phyloP scores from a whole-genome alignment of 2,797 vertebrate species.

The Triplophysa bombifrons region DNA sequence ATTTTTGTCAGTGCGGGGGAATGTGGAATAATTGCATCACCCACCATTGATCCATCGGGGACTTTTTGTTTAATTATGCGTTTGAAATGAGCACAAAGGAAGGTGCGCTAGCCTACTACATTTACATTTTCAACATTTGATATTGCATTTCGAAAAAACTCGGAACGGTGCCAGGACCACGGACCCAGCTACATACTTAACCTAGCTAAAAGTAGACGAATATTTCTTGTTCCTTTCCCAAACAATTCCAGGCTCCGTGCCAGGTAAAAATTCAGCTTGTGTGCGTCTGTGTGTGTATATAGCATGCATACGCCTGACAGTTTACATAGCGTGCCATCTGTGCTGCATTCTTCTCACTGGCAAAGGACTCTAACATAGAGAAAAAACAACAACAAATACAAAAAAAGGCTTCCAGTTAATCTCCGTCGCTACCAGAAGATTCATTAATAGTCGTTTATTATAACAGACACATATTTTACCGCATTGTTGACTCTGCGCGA shows the following conservation, averaged over 20 bases:
- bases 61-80: constrained; percentile 35
- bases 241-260: constrained; percentile 56
- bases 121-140: constrained; percentile 25
- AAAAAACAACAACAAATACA: constrained; percentile 53
- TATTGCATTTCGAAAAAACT: constrained; percentile 23
- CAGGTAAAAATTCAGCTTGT: constrained; percentile 56
- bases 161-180: constrained; percentile 10
- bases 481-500: constrained; percentile 23
- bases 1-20: constrained; percentile 12
- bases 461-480: constrained; percentile 30
- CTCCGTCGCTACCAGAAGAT: constrained; percentile 43
- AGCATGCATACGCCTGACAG: constrained; percentile 57
- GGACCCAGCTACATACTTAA: constrained; percentile 42
- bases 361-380: constrained; percentile 42
- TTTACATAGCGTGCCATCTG: constrained; percentile 57
- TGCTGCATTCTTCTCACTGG: constrained; percentile 50
- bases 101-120: constrained; percentile 12
- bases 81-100: constrained; percentile 34
- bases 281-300: constrained; percentile 40
- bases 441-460: constrained; percentile 32
- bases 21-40: constrained; percentile 41
- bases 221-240: constrained; percentile 53
- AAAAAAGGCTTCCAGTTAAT: constrained; percentile 41
- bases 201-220: constrained; percentile 49
- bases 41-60: constrained; percentile 27